Base-by-base conservation (phyloP, 1,140 invertebrate species). In the Eueides isabella region DNA sequence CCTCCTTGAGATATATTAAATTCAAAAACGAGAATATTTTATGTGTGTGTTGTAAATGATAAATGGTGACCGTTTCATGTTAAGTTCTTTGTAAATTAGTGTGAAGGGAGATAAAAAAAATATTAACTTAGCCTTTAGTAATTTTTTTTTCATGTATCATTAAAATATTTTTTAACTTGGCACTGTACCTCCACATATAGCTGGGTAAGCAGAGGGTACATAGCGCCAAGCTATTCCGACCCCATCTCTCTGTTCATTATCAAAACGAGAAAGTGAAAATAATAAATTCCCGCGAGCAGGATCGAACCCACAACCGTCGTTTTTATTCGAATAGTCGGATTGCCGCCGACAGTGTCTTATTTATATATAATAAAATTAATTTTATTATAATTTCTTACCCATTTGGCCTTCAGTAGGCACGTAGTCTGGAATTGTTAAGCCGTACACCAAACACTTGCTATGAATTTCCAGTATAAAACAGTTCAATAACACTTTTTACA, bases 351-450 rank as follows among this genome's bases (percentile, higher is more conserved):
- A 2, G 35, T 14, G 4, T 38, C 35, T 16, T 38, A 38, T 16
- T 5, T 38, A 16, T 38, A 38, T 38, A 11, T 33, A 7, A 38
- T 16, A 38, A 38, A 38, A 16, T 4, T 14, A 35, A n/a, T 35
- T 35, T 35, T 11, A 14, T 14, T 31, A 38, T 5, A 14, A 38
- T 38, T 33, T 82, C 89, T 84, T 90, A 92, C 90, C 90, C 90
- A 92, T 92, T 86, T 91, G 89, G 72, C 86, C 87, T 75, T 91
- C 87, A 35, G 84, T 80, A 38, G 85, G 68, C 72, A 80, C 88
- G 87, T 87, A 91, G 85, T 90, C 89, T 77, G 88, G 90, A 90
- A 91, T 92, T 70, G 72, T 92, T 75, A 77, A 80, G 78, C 82
- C 78, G 73, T 67, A 63, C 67, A 29, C 55, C 76, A 80, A 80